A percentile compares a stretch with the other conserved stretches of the same genome.
phyloP scores from a whole-genome alignment of 1,140 invertebrate species.

The Araneus ventricosus region DNA sequence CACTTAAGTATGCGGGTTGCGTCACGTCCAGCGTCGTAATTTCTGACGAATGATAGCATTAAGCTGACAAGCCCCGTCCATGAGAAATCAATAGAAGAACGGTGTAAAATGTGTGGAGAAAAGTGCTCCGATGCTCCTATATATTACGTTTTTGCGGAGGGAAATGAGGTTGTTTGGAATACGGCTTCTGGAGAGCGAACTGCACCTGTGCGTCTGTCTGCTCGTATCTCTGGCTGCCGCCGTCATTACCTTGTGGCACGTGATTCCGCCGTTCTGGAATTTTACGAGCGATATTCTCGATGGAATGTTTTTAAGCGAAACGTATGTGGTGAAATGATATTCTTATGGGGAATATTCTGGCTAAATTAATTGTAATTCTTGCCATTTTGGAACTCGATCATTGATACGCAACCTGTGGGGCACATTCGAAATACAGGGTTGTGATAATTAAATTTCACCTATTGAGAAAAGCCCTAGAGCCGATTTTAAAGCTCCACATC shows the following conservation, averaged over 20 bases:
- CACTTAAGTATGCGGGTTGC: constrained; percentile 38
- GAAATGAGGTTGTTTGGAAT: background rate
- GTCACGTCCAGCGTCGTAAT: constrained; percentile 35
- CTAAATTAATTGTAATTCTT: too few relatives aligned
- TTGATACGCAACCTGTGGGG: too few relatives aligned
- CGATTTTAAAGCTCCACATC: too few relatives aligned
- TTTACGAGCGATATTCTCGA: background rate
- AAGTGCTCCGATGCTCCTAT: background rate
- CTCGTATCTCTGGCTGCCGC: background rate
- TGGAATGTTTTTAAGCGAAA: background rate
- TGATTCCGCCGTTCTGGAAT: background rate
- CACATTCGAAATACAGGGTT: too few relatives aligned
- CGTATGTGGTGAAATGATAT: too few relatives aligned
- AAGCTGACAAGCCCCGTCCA: background rate
- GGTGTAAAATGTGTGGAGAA: constrained; percentile 36
- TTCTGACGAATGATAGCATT: constrained; percentile 43
- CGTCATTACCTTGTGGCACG: background rate
- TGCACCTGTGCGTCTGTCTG: background rate
- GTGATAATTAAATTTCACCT: too few relatives aligned
- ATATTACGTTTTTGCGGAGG: background rate
- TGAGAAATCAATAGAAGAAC: constrained; percentile 6
- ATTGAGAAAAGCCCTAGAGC: too few relatives aligned
- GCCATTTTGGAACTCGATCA: too few relatives aligned
- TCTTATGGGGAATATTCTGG: too few relatives aligned
- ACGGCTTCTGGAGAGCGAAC: background rate